Evolutionary conservation across 2,888 invertebrate species (phyloP).

Genomic region (Clunio marinus): DNA sequence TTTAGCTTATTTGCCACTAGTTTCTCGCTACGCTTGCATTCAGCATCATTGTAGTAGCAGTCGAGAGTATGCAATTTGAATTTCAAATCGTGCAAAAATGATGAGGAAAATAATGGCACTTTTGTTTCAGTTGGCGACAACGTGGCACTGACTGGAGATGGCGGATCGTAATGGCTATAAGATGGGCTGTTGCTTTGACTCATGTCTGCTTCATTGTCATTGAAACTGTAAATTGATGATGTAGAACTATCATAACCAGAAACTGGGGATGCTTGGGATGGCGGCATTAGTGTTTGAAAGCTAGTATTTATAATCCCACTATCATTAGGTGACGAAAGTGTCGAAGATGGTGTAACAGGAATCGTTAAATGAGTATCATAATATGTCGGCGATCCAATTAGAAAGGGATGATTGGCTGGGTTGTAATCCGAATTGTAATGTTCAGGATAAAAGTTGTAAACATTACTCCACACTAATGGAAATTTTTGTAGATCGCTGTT

Average conservation of each 20-base stretch:
- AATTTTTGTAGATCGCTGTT: conserved; percentile 15
- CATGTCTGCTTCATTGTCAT: conserved; percentile 41
- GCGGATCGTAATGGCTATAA: conserved; percentile 40
- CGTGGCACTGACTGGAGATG: conserved; percentile 44
- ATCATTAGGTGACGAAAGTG: conserved; percentile 36
- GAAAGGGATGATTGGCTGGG: conserved; percentile 18
- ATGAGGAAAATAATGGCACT: conserved; percentile 40
- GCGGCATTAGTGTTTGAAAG: conserved; percentile 43
- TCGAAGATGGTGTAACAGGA: background rate
- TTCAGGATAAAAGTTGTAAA: conserved; percentile 18
- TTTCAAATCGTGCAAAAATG: conserved; percentile 51
- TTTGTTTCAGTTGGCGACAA: conserved; percentile 45
- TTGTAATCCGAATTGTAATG: background rate
- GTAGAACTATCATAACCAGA: conserved; percentile 52
- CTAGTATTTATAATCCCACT: conserved; percentile 41
- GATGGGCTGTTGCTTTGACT: conserved; percentile 23
- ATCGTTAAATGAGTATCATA: background rate
- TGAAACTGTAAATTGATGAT: conserved; percentile 43
- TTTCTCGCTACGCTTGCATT: conserved; percentile 52
- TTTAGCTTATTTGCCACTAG: conserved; percentile 53
- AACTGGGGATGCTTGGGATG: conserved; percentile 49
- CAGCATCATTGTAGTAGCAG: conserved; percentile 54
- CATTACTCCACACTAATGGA: conserved; percentile 33
- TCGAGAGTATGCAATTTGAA: conserved; percentile 56
- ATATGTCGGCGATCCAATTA: background rate